Evolutionary conservation across 1,140 invertebrate genomes (phyloP).

Genomic region (Globodera ellingtonae): DNA sequence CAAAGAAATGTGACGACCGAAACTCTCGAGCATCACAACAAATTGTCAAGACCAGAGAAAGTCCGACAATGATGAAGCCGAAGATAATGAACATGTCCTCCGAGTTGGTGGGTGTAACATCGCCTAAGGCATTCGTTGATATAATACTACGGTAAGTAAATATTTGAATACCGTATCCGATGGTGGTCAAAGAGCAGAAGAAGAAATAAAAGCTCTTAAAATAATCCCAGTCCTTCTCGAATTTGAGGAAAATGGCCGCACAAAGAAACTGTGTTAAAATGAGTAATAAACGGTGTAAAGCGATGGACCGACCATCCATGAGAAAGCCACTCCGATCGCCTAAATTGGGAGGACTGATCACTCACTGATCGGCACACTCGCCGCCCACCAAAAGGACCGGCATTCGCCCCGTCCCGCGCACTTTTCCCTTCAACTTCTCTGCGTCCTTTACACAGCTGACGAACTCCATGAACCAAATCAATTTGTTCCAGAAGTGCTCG

Average conservation of each 20-base stretch:
- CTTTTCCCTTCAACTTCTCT: conserved; percentile 52
- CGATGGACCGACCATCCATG: conserved; percentile 54
- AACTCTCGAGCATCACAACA: neutral
- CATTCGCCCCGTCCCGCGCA: conserved; percentile 54
- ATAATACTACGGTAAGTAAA: neutral
- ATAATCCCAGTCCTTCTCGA: conserved; percentile 65
- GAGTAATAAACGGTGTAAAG: conserved; percentile 57
- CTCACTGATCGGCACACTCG: neutral
- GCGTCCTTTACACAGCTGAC: conserved; percentile 61
- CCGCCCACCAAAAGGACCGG: conserved; percentile 50
- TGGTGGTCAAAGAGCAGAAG: conserved; percentile 63
- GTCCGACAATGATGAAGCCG: conserved; percentile 61
- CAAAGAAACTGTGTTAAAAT: conserved; percentile 53
- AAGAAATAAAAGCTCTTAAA: conserved; percentile 65
- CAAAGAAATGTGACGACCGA: neutral
- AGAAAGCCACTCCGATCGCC: conserved; percentile 60
- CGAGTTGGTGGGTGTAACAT: conserved; percentile 64
- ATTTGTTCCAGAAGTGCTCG: conserved; percentile 47
- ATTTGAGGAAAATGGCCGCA: conserved; percentile 63
- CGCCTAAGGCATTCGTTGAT: conserved; percentile 41
- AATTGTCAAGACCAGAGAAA: conserved; percentile 51
- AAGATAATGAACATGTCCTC: conserved; percentile 62
- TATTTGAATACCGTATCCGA: conserved; percentile 58
- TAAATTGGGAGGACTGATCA: neutral
- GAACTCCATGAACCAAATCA: conserved; percentile 58